Conservation (phyloP, 2,797 vertebrate genomes). For the Takifugu rubripes region DNA sequence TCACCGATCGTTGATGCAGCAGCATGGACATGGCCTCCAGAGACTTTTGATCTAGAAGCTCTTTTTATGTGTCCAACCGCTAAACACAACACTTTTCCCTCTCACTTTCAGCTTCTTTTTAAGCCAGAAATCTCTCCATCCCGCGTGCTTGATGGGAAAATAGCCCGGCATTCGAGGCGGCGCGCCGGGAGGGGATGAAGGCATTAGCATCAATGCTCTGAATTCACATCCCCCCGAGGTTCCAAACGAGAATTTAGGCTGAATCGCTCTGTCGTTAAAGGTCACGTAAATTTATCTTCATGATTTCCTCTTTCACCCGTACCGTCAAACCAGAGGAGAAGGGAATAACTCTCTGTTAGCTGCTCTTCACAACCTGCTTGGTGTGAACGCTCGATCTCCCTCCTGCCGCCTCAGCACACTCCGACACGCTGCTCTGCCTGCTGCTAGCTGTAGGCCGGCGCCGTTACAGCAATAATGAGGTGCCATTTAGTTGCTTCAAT, state of each 20-base stretch:
- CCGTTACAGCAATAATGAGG: conserved; percentile 40
- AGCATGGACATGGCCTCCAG: conserved; percentile 12
- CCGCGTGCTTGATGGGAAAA: no score
- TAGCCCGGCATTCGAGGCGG: neutral
- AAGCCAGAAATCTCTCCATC: conserved; percentile 16
- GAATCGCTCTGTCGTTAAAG: neutral
- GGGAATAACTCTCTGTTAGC: no score
- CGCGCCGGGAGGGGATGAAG: no score
- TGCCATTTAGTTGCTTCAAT: no score
- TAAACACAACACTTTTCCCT: conserved; percentile 42
- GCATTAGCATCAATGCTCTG: neutral
- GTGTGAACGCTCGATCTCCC: neutral
- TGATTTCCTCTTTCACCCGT: no score
- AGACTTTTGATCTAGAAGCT: conserved; percentile 56
- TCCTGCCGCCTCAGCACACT: conserved; percentile 50
- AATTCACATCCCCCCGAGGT: conserved; percentile 2
- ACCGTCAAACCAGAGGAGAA: no score
- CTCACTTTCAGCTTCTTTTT: conserved; percentile 45
- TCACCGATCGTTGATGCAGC: no score
- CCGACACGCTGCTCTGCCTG: conserved; percentile 39
- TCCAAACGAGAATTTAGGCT: neutral
- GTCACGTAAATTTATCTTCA: conserved; percentile 6
- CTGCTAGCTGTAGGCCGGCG: conserved; percentile 31
- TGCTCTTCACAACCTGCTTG: no score
- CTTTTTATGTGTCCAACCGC: conserved; percentile 60